Conservation (phyloP, 1,140 invertebrate species). For the Pinna nobilis region DNA sequence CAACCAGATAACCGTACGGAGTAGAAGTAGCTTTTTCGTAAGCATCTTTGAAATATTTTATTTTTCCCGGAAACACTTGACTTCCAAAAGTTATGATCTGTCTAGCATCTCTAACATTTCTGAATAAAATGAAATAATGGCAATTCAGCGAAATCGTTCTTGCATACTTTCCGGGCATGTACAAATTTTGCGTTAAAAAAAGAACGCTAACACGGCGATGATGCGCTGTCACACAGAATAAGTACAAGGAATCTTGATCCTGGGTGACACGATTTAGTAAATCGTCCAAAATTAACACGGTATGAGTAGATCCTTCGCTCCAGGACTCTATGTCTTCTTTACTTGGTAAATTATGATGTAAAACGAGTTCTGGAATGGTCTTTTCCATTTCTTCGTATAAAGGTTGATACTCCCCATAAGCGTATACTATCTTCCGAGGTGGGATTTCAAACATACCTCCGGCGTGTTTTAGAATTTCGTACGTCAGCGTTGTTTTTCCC, state of each 20-base stretch:
- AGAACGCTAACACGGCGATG: slow-evolving; percentile 15
- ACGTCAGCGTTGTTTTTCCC: slow-evolving; percentile 24
- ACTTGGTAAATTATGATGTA: slow-evolving; percentile 20
- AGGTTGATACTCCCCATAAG: slow-evolving; percentile 21
- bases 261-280: slow-evolving; percentile 21
- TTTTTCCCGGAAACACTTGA: slow-evolving; percentile 28
- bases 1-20: slow-evolving; percentile 26
- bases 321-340: slow-evolving; percentile 23
- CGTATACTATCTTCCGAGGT: slow-evolving; percentile 21
- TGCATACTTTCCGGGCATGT: slow-evolving; percentile 12
- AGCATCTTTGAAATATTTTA: slow-evolving; percentile 26
- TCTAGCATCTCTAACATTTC: slow-evolving; percentile 15
- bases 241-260: slow-evolving; percentile 10
- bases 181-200: slow-evolving; percentile 37
- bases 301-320: slow-evolving; percentile 6
- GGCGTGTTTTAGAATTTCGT: slow-evolving; percentile 7
- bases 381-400: slow-evolving; percentile 33
- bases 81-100: slow-evolving; percentile 22
- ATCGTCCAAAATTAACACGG: slow-evolving; percentile 33
- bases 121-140: slow-evolving; percentile 22
- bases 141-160: slow-evolving; percentile 32
- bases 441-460: slow-evolving; percentile 12
- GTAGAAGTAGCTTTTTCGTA: slow-evolving; percentile 21
- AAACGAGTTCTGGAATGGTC: slow-evolving; percentile 1
- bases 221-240: slow-evolving; percentile 34